Evolutionary conservation across 2,797 vertebrate species (phyloP), one percentile per base, ranked within the genome.

Genomic region (Sebastes vulpes): DNA sequence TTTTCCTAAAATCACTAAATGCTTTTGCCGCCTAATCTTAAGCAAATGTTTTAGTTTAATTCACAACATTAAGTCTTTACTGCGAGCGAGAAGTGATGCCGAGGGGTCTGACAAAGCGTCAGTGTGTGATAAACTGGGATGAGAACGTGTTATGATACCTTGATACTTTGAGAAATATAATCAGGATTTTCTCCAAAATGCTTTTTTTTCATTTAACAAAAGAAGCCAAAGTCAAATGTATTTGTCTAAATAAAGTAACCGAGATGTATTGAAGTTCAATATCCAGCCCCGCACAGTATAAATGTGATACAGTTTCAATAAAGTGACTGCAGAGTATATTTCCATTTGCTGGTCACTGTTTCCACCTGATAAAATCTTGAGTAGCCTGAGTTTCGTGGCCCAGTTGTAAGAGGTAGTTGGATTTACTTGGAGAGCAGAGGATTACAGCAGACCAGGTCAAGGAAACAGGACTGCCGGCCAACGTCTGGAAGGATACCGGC

Each of bases 401-500:
- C 46, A 42, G 52, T 65, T 77, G 69, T 70, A 63, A 73, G 57
- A 77, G 18, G 20, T 53, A 25, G 53, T 3, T 66, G 69, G 76
- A 81, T 83, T 75, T 76, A 70, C 69, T 74, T n/a, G 32, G 60
- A 58, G 54, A 71, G 65, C 20, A 14, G 72, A 83, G 82, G 89
- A 92, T 92, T 89, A 89, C 29, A 21, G 54, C 60, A 11, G 70
- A 68, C 23, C 42, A 3, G 81, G 81, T 87, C 59, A 67, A 75
- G 60, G 76, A 77, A 81, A 84, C 61, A 18, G 35, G 46, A 38
- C 71, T 25, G 71, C 18, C 0, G 23, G 81, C 81, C 85, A 77
- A 26, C 10, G 23, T 80, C 75, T 74, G 74, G 83, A 85, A 73
- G 61, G 28, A 85, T 85, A 38, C 31, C 50, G 52, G 71, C 75